Evolutionary conservation across 2,888 invertebrate genomes (phyloP).

Genomic region (Apamea crenata): DNA sequence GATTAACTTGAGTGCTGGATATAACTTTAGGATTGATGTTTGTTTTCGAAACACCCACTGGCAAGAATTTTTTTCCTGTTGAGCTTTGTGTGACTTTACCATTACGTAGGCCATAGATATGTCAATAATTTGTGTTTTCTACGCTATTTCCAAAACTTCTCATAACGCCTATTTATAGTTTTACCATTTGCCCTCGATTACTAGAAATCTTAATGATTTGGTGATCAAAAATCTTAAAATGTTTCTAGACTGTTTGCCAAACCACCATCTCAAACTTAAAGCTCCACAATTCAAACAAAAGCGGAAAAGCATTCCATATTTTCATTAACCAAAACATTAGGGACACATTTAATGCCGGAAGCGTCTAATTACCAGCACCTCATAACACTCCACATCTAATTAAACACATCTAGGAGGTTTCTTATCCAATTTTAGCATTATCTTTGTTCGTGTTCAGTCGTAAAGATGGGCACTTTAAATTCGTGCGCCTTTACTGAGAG

Average conservation of each 20-base stretch:
- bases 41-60: neutral
- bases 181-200: neutral
- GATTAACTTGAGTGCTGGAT: constrained; percentile 19
- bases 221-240: neutral
- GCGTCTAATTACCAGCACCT: constrained; percentile 50
- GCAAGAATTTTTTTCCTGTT: too few species aligned
- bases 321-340: constrained; percentile 10
- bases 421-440: constrained; percentile 51
- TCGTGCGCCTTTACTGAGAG: constrained; percentile 28
- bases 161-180: neutral
- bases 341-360: constrained; percentile 30
- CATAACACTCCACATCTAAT: constrained; percentile 52
- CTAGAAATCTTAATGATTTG: neutral
- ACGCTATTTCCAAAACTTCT: neutral
- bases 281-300: neutral
- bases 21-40: neutral
- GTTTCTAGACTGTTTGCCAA: neutral
- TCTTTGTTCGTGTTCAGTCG: constrained; percentile 42
- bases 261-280: neutral
- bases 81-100: too few species aligned
- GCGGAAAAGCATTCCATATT: neutral
- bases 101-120: neutral
- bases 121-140: neutral
- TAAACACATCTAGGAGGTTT: constrained; percentile 50
- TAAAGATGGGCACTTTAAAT: constrained; percentile 61